Evolutionary conservation across 2,113 vertebrate species (phyloP), one percentile per base, ranked within the genome.

Genomic region (Aptenodytes forsteri): DNA sequence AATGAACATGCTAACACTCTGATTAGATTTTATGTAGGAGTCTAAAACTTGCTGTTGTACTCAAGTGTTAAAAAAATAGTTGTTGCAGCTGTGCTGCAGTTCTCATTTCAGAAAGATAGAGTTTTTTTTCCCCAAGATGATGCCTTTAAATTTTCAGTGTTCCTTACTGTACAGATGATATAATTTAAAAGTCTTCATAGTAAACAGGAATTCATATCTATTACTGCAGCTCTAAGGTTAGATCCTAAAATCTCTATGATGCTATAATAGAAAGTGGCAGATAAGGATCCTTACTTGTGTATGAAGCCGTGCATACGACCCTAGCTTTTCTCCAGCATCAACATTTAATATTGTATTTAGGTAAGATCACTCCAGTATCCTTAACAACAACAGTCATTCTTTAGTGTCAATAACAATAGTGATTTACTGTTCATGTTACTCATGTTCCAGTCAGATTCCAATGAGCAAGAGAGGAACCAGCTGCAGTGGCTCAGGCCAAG

Each of bases 151-250:
- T 47, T 62, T 62, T 71, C 23, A 10, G 23, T 64, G 34, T 87
- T 17, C 4, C 2, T 62, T 72, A 32, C 14, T 21, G 11, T 22
- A 42, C 6, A 42, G 16, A 34, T 52, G 2, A 80, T 14, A 30
- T 70, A 0, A 34, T 29, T 49, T 40, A 30, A 80, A 90, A 44
- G 16, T 52, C 14, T 65, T 49, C 6, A 38, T 7, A n/a, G 26
- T 32, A 76, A 83, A 34, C 3, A 30, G 8, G 7, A 76, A 32
- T 11, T 62, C 5, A 2, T 16, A 66, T 25, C 0, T 1, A 47
- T 44, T 84, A 49, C 54, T 67, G 9, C 27, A 54, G 14, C 16
- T 56, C 12, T 42, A 52, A 5, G 50, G 52, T 20, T 46, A 70
- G 29, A 61, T 20, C 29, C n/a, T 70, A 46, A 73, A 94, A 26